Conservation (phyloP, 2,888 invertebrate species). For the Neoaliturus tenellus region DNA sequence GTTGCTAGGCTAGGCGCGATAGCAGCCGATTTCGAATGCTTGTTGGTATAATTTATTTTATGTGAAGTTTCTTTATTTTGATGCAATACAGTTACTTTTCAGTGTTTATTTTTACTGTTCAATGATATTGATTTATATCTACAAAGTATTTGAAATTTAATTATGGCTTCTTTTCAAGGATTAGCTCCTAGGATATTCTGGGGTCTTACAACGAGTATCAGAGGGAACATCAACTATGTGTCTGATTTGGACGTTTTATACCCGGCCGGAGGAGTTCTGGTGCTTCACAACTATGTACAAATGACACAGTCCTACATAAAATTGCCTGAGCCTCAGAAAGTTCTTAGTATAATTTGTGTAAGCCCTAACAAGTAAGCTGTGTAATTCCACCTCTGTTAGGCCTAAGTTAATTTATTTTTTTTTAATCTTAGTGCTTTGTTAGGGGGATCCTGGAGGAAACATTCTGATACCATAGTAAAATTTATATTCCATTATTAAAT, state of each 20-base stretch:
- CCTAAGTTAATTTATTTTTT: too few relatives aligned
- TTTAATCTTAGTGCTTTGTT: too few relatives aligned
- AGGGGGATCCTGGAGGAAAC: too few relatives aligned
- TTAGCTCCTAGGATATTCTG: conserved; percentile 79
- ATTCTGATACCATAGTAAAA: too few relatives aligned
- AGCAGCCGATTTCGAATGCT: neutral
- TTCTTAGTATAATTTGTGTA: conserved; percentile 77
- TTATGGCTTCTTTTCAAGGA: conserved; percentile 65
- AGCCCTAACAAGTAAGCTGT: conserved; percentile 82
- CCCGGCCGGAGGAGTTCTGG: conserved; percentile 86
- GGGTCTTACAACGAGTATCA: conserved; percentile 79
- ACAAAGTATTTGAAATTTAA: neutral
- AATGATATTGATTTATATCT: neutral
- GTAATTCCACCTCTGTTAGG: too few relatives aligned
- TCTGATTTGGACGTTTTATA: conserved; percentile 86
- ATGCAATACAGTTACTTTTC: too few relatives aligned
- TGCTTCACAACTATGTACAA: conserved; percentile 83
- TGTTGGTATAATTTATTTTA: neutral
- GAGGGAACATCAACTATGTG: conserved; percentile 84
- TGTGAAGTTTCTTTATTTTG: too few relatives aligned
- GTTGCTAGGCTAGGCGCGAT: neutral
- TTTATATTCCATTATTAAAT: too few relatives aligned
- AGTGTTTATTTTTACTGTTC: too few relatives aligned
- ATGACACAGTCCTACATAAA: conserved; percentile 85
- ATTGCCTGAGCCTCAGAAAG: conserved; percentile 80